Base-by-base conservation (phyloP, 2,797 vertebrate species). In the Chloroceryle amazona region DNA sequence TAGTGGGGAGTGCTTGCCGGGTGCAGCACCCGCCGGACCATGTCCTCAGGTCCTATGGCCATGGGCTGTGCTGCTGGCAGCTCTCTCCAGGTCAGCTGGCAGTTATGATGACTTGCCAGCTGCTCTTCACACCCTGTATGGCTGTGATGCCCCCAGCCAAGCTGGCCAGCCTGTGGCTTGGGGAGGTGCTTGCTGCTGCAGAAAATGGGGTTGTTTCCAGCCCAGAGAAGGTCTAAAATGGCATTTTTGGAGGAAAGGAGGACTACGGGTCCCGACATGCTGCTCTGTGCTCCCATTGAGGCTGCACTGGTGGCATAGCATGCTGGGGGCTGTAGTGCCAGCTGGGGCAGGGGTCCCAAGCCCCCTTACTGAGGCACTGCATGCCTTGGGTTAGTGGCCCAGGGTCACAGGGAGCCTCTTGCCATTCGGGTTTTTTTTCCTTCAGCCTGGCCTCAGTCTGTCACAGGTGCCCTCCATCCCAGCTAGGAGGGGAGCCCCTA, bases 401-500 rank as follows among this genome's bases (percentile, higher is more conserved):
- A 1, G 44, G 42, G 19, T 51, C 54, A 23, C 54, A 9, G 44
- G 13, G 18, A 82, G 14, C 25, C 28, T 49, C 35, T 75, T 0
- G 0, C 15, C 1, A 0, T 37, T 37, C 1, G 0, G 25, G 7
- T 15, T n/a, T n/a, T 0, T 0, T 65, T 61, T 18, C 33, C 35
- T 58, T 21, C 17, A 26, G n/a, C 0, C 1, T 41, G 61, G 65
- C 57, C 46, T 44, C 1, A 1, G 9, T 0, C 0, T 22, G 15
- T 46, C 23, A n/a, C 41, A n/a, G 18, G 11, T 1, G 1, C 25
- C 44, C 0, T 1, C 58, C 13, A 3, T 66, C 7, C 37, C 41
- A 47, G 75, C 28, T 31, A 4, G 18, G 28, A 73, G 1, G 2
- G 49, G 49, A 71, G 13, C 18, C 15, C 42, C 15, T 2, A 3